These are phyloP conservation scores for Stegodyphus dumicola DNA, from an alignment of 1,140 invertebrate species.

Conservation along the genomic window DNA sequence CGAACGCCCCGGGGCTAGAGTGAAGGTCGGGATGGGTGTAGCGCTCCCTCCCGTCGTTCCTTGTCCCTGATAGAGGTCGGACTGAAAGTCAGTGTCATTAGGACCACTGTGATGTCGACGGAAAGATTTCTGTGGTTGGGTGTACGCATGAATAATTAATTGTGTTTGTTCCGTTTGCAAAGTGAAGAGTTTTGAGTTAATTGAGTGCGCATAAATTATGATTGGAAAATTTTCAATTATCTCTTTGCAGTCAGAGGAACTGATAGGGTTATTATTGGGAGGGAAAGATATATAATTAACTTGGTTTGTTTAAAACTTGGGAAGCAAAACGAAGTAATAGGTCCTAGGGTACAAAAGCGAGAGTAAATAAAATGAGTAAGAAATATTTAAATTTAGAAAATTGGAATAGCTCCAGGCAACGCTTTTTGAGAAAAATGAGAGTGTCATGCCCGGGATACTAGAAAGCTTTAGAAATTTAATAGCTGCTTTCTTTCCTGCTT, in stretches of 20 bases:
- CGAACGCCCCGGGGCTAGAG: slow-evolving; percentile 1
- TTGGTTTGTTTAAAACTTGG: too few relatives aligned
- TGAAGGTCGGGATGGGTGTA: neutral
- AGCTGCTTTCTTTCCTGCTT: too few relatives aligned
- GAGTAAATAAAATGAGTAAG: too few relatives aligned
- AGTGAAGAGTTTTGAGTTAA: slow-evolving; percentile 39
- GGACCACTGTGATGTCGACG: neutral
- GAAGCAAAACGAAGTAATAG: too few relatives aligned
- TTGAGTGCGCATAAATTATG: slow-evolving; percentile 53
- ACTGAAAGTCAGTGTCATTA: slow-evolving; percentile 40
- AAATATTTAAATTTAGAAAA: too few relatives aligned
- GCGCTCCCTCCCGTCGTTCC: neutral
- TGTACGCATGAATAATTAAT: slow-evolving; percentile 54
- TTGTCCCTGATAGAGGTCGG: neutral
- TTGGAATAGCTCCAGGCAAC: too few relatives aligned
- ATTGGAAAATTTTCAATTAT: slow-evolving; percentile 59
- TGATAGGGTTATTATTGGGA: neutral
- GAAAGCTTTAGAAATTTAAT: too few relatives aligned
- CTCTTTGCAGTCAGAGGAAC: slow-evolving; percentile 11
- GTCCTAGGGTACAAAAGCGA: too few relatives aligned
- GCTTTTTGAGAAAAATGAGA: too few relatives aligned
- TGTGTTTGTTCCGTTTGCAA: slow-evolving; percentile 37
- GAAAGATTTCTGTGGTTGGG: slow-evolving; percentile 46
- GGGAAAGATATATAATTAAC: too few relatives aligned
- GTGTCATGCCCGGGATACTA: too few relatives aligned